Evolutionary conservation across 2,113 vertebrate species (phyloP).

Genomic region (Dasyprocta punctata): DNA sequence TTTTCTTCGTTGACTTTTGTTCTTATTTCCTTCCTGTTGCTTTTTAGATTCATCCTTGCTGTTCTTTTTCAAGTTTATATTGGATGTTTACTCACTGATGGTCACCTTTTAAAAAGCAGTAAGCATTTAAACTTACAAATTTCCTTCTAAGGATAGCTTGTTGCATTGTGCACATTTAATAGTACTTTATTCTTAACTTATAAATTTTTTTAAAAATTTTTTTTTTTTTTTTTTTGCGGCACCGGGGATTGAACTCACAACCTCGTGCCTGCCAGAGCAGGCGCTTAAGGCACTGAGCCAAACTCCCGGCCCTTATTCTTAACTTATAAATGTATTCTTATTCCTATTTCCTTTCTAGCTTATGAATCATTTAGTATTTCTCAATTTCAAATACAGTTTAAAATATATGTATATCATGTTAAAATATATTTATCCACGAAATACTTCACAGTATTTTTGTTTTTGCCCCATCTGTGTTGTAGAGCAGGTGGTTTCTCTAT

Average conservation of each 20-base stretch:
- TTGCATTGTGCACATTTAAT: not conserved
- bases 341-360: slow-evolving; percentile 21
- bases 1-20: not conserved
- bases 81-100: not conserved
- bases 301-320: too few relatives aligned
- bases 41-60: not conserved
- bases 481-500: not conserved
- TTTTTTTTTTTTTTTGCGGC: too few relatives aligned
- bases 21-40: not conserved
- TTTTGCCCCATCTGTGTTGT: not conserved
- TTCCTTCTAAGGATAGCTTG: not conserved
- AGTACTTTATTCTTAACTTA: not conserved
- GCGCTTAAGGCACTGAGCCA: too few relatives aligned
- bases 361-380: slow-evolving; percentile 29
- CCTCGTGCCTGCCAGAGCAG: too few relatives aligned
- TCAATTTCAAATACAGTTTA: not conserved
- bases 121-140: not conserved
- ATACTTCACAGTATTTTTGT: not conserved
- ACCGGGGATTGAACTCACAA: too few relatives aligned
- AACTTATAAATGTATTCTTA: not conserved
- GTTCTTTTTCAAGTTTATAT: not conserved
- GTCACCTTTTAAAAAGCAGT: not conserved
- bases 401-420: not conserved
- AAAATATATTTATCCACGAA: not conserved
- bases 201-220: too few relatives aligned